phyloP scores from a whole-genome alignment of 2,888 invertebrate genomes.

The Hesperia comma region DNA sequence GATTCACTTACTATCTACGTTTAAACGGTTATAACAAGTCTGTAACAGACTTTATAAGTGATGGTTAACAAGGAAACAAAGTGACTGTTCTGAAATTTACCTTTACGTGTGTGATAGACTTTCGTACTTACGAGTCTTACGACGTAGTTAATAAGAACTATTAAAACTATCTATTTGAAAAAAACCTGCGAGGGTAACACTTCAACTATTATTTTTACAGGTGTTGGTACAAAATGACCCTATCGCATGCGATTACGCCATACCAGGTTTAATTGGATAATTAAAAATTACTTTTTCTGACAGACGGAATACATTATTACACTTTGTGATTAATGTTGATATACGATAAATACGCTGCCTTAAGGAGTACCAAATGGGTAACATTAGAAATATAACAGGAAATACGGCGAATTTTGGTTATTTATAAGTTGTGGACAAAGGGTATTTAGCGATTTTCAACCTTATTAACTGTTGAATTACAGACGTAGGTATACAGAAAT shows the following conservation, averaged over 20 bases:
- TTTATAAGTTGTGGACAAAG: no score
- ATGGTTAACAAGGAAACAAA: slow-evolving; percentile 20
- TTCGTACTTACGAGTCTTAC: slow-evolving; percentile 23
- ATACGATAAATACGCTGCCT: neutral
- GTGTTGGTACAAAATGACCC: slow-evolving; percentile 33
- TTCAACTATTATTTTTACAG: slow-evolving; percentile 22
- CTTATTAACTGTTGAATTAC: no score
- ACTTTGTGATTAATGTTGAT: slow-evolving; percentile 4
- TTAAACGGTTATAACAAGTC: neutral
- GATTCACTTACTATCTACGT: no score
- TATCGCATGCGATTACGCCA: slow-evolving; percentile 39
- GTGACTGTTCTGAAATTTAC: slow-evolving; percentile 28
- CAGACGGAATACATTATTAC: slow-evolving; percentile 13
- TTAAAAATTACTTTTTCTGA: slow-evolving; percentile 37
- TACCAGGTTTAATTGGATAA: slow-evolving; percentile 39
- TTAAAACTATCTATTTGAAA: slow-evolving; percentile 22
- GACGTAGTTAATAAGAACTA: slow-evolving; percentile 27
- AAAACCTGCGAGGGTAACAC: slow-evolving; percentile 24
- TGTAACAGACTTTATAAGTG: neutral
- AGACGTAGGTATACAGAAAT: no score
- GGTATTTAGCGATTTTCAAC: no score
- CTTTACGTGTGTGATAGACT: slow-evolving; percentile 19
- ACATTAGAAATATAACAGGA: neutral
- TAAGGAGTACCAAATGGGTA: slow-evolving; percentile 2
- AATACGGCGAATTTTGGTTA: neutral